Base-by-base conservation (phyloP, 2,888 invertebrate species). In the Diplazon laetatorius region DNA sequence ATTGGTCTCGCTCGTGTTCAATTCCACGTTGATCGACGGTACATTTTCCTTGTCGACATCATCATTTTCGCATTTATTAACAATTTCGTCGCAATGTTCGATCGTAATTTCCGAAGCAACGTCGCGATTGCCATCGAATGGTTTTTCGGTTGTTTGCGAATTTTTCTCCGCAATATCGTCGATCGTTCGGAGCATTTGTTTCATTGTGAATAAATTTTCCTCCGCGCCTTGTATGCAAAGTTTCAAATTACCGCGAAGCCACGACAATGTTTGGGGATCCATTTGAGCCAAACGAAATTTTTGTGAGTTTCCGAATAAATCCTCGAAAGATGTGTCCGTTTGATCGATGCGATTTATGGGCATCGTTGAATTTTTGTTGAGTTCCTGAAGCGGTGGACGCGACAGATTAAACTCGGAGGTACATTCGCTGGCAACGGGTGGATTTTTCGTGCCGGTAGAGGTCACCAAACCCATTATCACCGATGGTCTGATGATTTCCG, bases 151-250 rank as follows among this genome's bases (percentile, higher is more conserved):
- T 0, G 14, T 3, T 16, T 57, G 18, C 8, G 59, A 37, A 59
- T 12, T 59, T 4, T n/a, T 39, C 0, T 9, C 10, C 14, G 14
- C 5, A 18, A 59, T 5, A 20, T 59, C 39, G 0, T 59, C 39
- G n/a, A 20, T 39, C 0, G 37, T 12, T 12, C 20, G 4, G 12
- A 39, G 4, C n/a, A 71, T 9, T 0, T 18, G 39, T 39, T 48
- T 78, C 78, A 70, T 75, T 12, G 46, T 20, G 8, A 62, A 57
- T 25, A 78, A 57, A n/a, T 62, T 66, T 14, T 78, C 68, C 57
- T 79, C 78, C 3, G 22, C 35, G 25, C 46, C 63, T 18, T 57
- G 68, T 18, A 79, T 46, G 8, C 14, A 39, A 0, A 37, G 16
- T 14, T 71, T 72, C 25, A 79, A 37, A 37, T 72, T 68, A 10